These are phyloP conservation scores for Galerucella pusilla DNA, from an alignment of 2,888 invertebrate genomes.

Conservation along the genomic window DNA sequence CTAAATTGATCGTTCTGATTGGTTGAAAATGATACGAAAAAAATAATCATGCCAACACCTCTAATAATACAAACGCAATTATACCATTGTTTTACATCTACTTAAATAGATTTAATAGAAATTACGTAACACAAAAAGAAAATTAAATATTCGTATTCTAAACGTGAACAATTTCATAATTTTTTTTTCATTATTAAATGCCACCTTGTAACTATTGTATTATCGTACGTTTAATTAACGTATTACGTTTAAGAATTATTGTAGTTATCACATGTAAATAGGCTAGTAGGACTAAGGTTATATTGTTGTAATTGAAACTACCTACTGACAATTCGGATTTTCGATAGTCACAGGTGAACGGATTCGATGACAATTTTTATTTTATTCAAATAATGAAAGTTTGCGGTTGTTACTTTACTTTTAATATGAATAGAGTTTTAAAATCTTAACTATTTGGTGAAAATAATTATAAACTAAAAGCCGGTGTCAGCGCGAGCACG, in stretches of 20 bases:
- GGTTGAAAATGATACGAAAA: too few relatives aligned
- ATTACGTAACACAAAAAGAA: neutral
- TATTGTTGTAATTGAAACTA: neutral
- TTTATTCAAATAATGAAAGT: neutral
- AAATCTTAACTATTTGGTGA: too few relatives aligned
- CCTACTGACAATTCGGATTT: conserved; percentile 1
- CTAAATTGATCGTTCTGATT: too few relatives aligned
- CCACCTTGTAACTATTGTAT: neutral
- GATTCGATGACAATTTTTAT: neutral
- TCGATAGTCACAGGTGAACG: neutral
- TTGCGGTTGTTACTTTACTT: neutral
- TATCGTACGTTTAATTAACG: neutral
- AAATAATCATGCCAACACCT: neutral
- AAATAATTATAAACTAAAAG: too few relatives aligned
- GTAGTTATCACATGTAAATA: conserved; percentile 3
- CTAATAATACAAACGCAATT: neutral
- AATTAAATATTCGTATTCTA: neutral
- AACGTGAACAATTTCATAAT: neutral
- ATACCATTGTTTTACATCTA: neutral
- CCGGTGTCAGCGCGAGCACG: too few relatives aligned
- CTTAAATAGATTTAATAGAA: neutral
- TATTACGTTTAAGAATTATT: neutral
- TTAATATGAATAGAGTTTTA: too few relatives aligned
- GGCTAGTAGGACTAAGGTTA: neutral
- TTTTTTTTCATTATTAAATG: neutral